Base-by-base conservation (phyloP, 2,113 vertebrate species). In the Psephotus haematonotus region DNA sequence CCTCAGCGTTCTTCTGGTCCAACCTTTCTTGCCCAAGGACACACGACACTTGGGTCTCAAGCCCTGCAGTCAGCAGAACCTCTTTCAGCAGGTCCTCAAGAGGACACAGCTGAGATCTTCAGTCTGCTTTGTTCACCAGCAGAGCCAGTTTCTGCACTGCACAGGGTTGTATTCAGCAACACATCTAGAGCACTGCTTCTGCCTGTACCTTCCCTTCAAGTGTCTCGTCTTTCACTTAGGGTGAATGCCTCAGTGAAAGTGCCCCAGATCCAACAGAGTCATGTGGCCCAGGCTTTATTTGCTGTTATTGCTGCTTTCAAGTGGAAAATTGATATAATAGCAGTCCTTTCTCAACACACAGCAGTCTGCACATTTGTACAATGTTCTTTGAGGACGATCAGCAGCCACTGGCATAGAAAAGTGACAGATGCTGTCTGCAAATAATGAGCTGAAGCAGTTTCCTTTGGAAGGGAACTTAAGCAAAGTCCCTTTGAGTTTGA, bases 291-390 rank as follows among this genome's bases (percentile, higher is more conserved):
- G 6, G 75, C 90, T 96, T 97, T 96, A 90, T 96, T 97, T 97
- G 93, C 95, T 96, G 93, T 97, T 97, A 97, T 96, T 97, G 95
- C 95, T 90, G 93, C 95, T 97, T 96, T 97, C 95, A 97, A 96
- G 96, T 97, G 95, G 95, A 97, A 97, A 97, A 97, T 96, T 95
- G 92, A 88, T 97, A 75, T 96, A 96, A 97, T 96, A 95, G 94
- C 92, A 68, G 95, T 22, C 84, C 94, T 96, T 91, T 95, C 91
- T 95, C 78, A 15, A 67, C 93, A 97, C 96, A 86, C 92, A 96
- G 94, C 92, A 95, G 91, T 87, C 95, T 96, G 91, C 75, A 92
- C 94, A 86, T 91, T 94, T 76, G 81, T 91, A 92, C 88, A 78
- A 67, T 82, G 92, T 89, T 94, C 90, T 97, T 90, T 92, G 96